These are phyloP conservation scores for Ceratosolen fusciceps DNA, from an alignment of 1,140 invertebrate species.

Conservation along the genomic window DNA sequence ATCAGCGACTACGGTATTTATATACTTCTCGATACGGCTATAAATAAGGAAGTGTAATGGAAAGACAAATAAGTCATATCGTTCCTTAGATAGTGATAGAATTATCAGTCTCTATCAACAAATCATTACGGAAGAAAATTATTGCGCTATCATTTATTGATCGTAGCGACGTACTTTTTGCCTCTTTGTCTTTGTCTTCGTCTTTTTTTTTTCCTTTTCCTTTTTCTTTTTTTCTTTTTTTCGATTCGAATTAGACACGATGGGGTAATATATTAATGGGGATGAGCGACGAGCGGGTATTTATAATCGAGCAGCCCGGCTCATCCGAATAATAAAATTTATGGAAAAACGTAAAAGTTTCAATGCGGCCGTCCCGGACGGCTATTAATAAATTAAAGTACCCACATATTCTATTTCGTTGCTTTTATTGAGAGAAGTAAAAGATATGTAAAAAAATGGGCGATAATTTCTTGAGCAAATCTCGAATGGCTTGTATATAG, in stretches of 20 bases:
- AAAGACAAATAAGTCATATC: not conserved
- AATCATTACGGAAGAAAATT: not conserved
- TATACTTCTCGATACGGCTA: not conserved
- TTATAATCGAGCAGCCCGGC: not conserved
- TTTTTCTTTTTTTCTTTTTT: too few species aligned
- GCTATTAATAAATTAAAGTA: not conserved
- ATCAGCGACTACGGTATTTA: not conserved
- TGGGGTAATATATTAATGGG: not conserved
- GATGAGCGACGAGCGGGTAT: not conserved
- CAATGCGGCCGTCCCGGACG: not conserved
- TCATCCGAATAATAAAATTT: not conserved
- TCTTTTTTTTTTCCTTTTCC: too few species aligned
- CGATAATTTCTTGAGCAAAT: conserved; percentile 3
- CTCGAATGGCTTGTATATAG: not conserved
- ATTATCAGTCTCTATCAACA: not conserved
- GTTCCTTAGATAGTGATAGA: not conserved
- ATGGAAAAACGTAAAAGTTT: not conserved
- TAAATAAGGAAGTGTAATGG: not conserved
- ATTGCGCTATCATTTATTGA: not conserved
- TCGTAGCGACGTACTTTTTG: not conserved
- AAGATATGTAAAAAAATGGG: not conserved
- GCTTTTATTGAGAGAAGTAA: not conserved
- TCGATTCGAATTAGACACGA: not conserved
- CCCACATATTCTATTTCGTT: not conserved
- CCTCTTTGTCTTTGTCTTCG: too few species aligned